Conservation (phyloP, 2,113 vertebrate species). For the Myrmecophaga tridactyla region DNA sequence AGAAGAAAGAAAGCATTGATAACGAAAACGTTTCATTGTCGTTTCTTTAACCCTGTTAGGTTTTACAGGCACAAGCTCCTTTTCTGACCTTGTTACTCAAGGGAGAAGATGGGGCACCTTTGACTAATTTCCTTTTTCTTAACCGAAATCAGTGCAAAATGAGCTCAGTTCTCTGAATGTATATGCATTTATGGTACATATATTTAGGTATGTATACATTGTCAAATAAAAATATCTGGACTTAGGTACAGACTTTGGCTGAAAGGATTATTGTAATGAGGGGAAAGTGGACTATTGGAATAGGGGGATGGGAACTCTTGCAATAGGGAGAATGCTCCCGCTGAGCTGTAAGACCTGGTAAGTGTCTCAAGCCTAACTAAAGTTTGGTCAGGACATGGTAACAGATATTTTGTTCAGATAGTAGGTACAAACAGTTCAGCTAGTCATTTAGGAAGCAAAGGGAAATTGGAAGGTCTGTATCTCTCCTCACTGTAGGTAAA, state of each 20-base stretch:
- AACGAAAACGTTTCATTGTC: not conserved
- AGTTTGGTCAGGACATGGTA: not conserved
- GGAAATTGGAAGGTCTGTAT: not conserved
- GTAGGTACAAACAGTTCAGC: not conserved
- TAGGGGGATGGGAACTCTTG: not conserved
- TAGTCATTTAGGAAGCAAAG: not conserved
- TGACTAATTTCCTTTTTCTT: not conserved
- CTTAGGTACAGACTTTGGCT: not conserved
- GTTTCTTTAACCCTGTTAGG: not conserved
- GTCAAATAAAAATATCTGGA: not conserved
- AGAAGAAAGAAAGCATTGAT: not conserved
- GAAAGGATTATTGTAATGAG: not conserved
- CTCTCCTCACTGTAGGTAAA: not conserved
- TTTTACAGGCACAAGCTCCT: not conserved
- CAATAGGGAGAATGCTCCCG: not conserved
- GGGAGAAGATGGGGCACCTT: not conserved
- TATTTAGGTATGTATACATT: not conserved
- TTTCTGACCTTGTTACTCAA: not conserved
- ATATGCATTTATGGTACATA: not conserved
- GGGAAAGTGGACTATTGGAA: too few relatives aligned
- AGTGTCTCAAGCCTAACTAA: not conserved
- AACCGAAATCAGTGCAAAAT: not conserved
- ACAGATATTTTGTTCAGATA: not conserved
- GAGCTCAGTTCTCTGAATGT: conserved; percentile 6
- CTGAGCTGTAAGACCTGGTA: not conserved